Evolutionary conservation across 1,140 invertebrate genomes (phyloP), one percentile per base, ranked within the genome.

Genomic region (Eueides isabella): DNA sequence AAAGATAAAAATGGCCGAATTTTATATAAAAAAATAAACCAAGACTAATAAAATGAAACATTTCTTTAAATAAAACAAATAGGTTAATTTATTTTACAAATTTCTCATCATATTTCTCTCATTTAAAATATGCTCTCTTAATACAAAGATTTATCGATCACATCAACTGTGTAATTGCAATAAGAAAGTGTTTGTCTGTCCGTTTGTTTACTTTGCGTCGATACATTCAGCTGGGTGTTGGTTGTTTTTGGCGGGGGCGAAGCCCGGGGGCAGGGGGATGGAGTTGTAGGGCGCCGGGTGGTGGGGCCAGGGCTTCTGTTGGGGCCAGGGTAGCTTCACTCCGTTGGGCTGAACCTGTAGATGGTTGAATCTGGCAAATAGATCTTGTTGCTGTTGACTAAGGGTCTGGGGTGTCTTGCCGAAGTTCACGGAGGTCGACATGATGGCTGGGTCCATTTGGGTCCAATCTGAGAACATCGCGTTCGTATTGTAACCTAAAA

Each of bases 381-480:
- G 64, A 41, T 86, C 84, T 61, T 85, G 82, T 65, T 85, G 84
- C 48, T 85, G 81, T 63, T 77, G 82, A 9, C 68, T 80, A n/a
- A 84, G 82, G 9, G 79, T 67, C 61, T 78, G 77, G 80, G 7
- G 79, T 67, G 71, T 67, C 74, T 88, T 89, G 82, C 82, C 81
- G 74, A 86, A 88, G 82, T 86, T 92, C 19, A 91, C 92, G 4
- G 87, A 91, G 12, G 96, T 96, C 70, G 96, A 96, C 83, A 98
- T 95, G 81, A 98, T 98, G 69, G 97, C 97, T 71, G 97, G 97
- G 93, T 98, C 97, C 91, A 97, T 95, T 75, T 96, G 95, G 81
- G 97, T 97, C 97, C 97, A 97, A 92, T 97, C 96, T 89, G 91
- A 94, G 94, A 88, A 95, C 94, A 86, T 92, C 79, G 85, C 94